Base-by-base conservation (phyloP, 35 echinoderm and acorn worm genomes). In the Heliocidaris erythrogramma region DNA sequence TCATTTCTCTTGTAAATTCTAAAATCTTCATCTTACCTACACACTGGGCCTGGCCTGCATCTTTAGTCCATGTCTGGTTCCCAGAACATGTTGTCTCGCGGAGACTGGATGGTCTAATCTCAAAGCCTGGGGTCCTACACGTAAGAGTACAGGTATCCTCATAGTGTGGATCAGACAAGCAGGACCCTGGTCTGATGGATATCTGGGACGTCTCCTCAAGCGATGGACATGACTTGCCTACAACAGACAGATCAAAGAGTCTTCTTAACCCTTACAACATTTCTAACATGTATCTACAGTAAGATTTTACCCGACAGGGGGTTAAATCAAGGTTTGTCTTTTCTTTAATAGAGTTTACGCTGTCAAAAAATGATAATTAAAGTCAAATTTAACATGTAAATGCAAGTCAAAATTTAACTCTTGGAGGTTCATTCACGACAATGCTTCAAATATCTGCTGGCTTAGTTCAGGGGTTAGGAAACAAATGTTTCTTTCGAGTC, bases 21-120 rank as follows among this genome's bases (percentile, higher is more conserved):
- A 5, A n/a, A 78, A 78, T 27, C 65, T 27, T 27, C 27, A n/a
- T 89, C 91, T 92, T 59, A 92, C 91, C 91, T 52, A 59, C 30
- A 92, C 91, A 92, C 47, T 48, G n/a, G 29, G 91, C 91, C 29
- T 49, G 49, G 48, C n/a, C 48, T 59, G 30, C 49, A 59, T 92
- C 49, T 92, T 92, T 52, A 30, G 91, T 92, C 91, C 91, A 92
- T 9, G 91, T 92, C n/a, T 92, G 16, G n/a, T 59, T 59, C 11
- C 47, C 91, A 50, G 91, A 92, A 30, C 91, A 92, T 11, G 13
- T 59, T 9, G 91, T 92, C 29, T 92, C 49, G 3, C 49, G 17
- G 9, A 92, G 49, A 92, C 21, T 49, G 48, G 47, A 49, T 13
- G 91, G 91, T 2, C 29, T 59, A 21, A 92, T 92, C 49, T 92